phyloP scores from a whole-genome alignment of 2,797 vertebrate genomes.

The Choloepus didactylus region DNA sequence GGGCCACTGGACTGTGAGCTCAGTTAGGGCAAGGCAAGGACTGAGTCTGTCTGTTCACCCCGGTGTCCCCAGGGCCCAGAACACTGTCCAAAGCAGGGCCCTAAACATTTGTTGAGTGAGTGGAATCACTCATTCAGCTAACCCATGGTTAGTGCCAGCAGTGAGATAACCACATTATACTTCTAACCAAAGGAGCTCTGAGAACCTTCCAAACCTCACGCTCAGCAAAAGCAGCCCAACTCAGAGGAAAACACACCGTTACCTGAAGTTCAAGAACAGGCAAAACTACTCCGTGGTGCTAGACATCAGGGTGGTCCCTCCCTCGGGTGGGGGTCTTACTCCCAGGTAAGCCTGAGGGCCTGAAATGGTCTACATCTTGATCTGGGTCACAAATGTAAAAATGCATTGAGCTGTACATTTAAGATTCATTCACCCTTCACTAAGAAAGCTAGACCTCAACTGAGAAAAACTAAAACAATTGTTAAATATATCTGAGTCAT shows the following conservation, averaged over 20 bases:
- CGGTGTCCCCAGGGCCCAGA: background rate
- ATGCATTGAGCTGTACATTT: background rate
- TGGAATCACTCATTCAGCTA: too few relatives aligned
- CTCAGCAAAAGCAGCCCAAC: background rate
- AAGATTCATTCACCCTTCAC: background rate
- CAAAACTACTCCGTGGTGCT: fast-evolving
- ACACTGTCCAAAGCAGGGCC: background rate
- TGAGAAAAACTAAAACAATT: background rate
- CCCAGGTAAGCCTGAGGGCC: too few relatives aligned
- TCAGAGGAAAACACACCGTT: background rate
- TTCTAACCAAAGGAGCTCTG: background rate
- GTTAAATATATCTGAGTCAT: background rate
- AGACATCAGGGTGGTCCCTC: too few relatives aligned
- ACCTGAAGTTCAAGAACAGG: background rate
- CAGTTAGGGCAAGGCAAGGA: background rate
- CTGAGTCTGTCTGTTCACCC: background rate
- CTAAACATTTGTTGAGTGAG: background rate
- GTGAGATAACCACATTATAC: background rate
- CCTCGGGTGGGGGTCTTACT: too few relatives aligned
- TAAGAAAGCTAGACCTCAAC: background rate
- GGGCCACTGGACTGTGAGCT: background rate
- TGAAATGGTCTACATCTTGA: too few relatives aligned
- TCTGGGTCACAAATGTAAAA: fast-evolving
- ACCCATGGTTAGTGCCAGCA: background rate
- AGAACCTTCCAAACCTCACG: background rate